Evolutionary conservation across 2,797 vertebrate genomes (phyloP), one percentile per base, ranked within the genome.

Genomic region (Hylomyscus alleni): DNA sequence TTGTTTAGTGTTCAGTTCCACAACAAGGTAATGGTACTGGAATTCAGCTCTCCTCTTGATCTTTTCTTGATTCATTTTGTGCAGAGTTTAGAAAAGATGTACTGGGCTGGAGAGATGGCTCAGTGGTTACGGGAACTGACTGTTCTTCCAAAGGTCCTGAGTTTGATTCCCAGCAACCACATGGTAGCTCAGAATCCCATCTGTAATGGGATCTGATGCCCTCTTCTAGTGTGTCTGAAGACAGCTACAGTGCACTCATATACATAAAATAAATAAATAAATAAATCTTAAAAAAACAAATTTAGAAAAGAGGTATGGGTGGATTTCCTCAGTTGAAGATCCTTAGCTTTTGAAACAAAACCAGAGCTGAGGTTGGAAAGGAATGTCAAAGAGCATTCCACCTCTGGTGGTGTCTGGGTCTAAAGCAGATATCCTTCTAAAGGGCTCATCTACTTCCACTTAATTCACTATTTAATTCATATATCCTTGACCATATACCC

Each of bases 371-470:
- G 29, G 6, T 84, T 56, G 47, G 58, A 82, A 96, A 94, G 13
- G 40, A 90, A 76, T 72, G 19, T n/a, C 14, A 60, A 76, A 44
- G 14, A 52, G 17, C 0, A 44, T 44, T 44, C 44, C 20, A 10
- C 78, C 92, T 95, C 89, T 92, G 62, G 52, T 90, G 76, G 26
- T 13, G 82, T 96, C 89, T 83, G 62, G 89, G 77, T 90, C 91
- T 86, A 73, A 1, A 65, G 62, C 13, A 90, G 0, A 65, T 11
- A 40, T 60, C 11, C 22, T 96, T 91, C 80, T 73, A 88, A 88
- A 94, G 37, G 50, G 5, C 29, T 95, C 0, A 72, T 77, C 47
- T 0, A 75, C 7, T 50, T 85, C 84, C 52, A 20, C 83, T 69
- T 85, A 88, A 62, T 94, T 90, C 22, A 29, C 47, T 72, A 8